These are phyloP conservation scores for Cololabis saira DNA, from an alignment of 2,113 vertebrate species.

Conservation along the genomic window DNA sequence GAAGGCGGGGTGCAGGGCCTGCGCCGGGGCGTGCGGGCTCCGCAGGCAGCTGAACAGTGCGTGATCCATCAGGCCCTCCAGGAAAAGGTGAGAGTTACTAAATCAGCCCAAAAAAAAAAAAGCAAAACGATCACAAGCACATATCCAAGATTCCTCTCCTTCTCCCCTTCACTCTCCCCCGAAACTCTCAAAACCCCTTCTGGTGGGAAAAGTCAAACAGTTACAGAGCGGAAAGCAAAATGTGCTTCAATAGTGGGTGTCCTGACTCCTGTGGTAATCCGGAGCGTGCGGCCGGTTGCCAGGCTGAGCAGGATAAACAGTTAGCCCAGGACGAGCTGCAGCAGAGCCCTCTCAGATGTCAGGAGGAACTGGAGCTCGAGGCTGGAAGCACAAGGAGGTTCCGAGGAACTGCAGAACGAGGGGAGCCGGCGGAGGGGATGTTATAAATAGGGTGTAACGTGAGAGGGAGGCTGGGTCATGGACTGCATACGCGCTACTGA, in stretches of 20 bases:
- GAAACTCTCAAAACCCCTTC: slow-evolving; percentile 60
- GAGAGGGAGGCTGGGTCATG: slow-evolving; percentile 98
- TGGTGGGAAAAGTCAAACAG: slow-evolving; percentile 49
- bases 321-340: slow-evolving; percentile 83
- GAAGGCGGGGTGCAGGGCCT: slow-evolving; percentile 94
- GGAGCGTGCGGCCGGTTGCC: slow-evolving; percentile 83
- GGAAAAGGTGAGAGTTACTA: slow-evolving; percentile 59
- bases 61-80: slow-evolving; percentile 93
- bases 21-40: slow-evolving; percentile 92
- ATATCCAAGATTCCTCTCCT: slow-evolving; percentile 64
- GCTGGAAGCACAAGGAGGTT: slow-evolving; percentile 87
- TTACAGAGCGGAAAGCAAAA: slow-evolving; percentile 53
- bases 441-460: slow-evolving; percentile 99
- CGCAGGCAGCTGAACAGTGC: slow-evolving; percentile 97
- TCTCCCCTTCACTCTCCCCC: slow-evolving; percentile 25
- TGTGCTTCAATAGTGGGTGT: slow-evolving; percentile 61
- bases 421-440: slow-evolving; percentile 89
- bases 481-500: slow-evolving; percentile 86
- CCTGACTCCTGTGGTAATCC: slow-evolving; percentile 85
- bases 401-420: slow-evolving; percentile 87
- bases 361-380: slow-evolving; percentile 84
- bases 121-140: slow-evolving; percentile 42
- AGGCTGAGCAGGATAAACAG: slow-evolving; percentile 84
- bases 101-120: slow-evolving; percentile 23
- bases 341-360: slow-evolving; percentile 88